Conservation (phyloP, 2,888 invertebrate genomes). For the Cheilosia grossa region DNA sequence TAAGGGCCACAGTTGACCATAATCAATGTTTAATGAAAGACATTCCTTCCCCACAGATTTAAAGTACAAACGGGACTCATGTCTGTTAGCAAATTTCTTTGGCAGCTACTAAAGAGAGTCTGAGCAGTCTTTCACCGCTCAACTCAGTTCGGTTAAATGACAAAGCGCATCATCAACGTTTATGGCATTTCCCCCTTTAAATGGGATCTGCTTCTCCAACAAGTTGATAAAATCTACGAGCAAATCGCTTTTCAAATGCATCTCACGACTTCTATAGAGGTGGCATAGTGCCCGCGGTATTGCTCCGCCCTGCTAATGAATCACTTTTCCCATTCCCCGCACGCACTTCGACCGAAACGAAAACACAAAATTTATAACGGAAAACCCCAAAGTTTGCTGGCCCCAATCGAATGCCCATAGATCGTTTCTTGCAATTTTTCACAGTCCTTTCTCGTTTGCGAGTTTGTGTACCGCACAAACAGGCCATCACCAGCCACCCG, state of each 20-base stretch:
- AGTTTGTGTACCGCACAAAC: conserved; percentile 56
- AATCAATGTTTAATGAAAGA: no score
- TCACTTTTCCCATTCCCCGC: conserved; percentile 27
- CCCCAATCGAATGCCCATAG: conserved; percentile 52
- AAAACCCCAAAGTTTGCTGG: conserved; percentile 49
- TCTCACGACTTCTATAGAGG: conserved; percentile 46
- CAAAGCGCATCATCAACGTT: no score
- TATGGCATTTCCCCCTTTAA: no score
- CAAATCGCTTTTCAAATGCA: conserved; percentile 14
- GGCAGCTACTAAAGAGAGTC: no score
- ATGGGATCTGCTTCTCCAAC: conserved; percentile 24
- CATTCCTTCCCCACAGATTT: no score
- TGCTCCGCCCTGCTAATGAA: conserved; percentile 47
- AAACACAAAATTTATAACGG: conserved; percentile 26
- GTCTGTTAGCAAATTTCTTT: no score
- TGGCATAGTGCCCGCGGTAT: conserved; percentile 44
- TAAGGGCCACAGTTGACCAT: no score
- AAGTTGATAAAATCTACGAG: conserved; percentile 29
- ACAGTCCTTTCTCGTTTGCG: conserved; percentile 57
- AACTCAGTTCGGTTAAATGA: no score
- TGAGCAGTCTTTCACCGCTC: no score
- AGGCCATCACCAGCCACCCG: conserved; percentile 64
- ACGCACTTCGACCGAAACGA: conserved; percentile 1
- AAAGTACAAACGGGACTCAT: no score
- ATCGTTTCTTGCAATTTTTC: conserved; percentile 54